Base-by-base conservation (phyloP, 2,113 vertebrate species). In the Oreochromis aureus region DNA sequence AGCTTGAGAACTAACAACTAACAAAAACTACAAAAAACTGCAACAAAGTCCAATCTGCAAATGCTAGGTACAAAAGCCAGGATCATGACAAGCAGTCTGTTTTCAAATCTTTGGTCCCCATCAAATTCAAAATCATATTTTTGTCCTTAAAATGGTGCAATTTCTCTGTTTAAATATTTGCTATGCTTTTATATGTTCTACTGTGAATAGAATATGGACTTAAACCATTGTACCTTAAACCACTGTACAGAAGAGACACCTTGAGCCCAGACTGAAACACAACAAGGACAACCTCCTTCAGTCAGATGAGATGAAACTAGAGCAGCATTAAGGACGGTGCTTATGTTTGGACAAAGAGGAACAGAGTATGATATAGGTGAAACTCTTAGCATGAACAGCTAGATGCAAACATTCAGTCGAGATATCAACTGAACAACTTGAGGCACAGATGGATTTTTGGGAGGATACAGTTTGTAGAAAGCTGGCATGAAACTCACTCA, bases 11-110 rank as follows among this genome's bases (percentile, higher is more conserved):
- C 59, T 63, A 63, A 63, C 1, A 9, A 11, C 19, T 1, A 53
- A 32, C 30, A 34, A 63, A 61, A 61, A 0, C 58, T 0, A 16
- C 59, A 11, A 63, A 32, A 61, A 34, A 61, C 8, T 32, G 27
- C 32, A 61, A 61, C 30, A 19, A 10, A 63, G 30, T 63, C 59
- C 16, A 63, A n/a, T 63, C 32, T 63, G 18, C 32, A 61, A 10
- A n/a, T 0, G 51, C 15, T 18, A 13, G 44, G 12, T 15, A 13
- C 44, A 48, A 58, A 58, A 5, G 24, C 4, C 56, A n/a, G 59
- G 6, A 63, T 63, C 59, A 63, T 2, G 59, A 63, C 18, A 36
- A 34, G 59, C 59, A 0, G 16, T 19, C 58, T 0, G 16, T 63
- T 34, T 61, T 61, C 1, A 61, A 61, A 32, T 59, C 4, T 30